Percentiles rank a stretch among this genome's conserved stretches.
Conservation (phyloP, 2,113 vertebrate genomes). For the Loxodonta africana region DNA sequence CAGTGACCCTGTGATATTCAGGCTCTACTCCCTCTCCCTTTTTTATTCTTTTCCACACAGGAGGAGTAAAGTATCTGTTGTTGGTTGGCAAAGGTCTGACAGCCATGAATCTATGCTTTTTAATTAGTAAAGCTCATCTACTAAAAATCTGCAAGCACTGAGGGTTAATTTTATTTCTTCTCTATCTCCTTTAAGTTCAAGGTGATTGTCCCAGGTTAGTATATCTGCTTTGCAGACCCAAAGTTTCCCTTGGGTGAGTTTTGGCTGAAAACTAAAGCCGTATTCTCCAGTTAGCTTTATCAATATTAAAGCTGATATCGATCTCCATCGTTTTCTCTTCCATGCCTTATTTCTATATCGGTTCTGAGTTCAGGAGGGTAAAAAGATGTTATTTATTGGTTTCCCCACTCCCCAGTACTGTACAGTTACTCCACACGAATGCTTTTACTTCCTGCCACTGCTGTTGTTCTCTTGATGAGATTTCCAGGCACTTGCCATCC, state of each 20-base stretch:
- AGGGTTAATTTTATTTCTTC: background rate
- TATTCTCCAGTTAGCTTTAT: background rate
- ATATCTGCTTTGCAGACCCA: background rate
- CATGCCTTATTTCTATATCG: conserved; percentile 1
- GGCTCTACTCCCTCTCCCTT: background rate
- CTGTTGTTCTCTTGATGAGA: background rate
- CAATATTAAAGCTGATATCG: background rate
- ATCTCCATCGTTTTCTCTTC: background rate
- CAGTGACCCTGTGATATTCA: background rate
- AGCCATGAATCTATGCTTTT: conserved; percentile 8
- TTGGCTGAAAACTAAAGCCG: background rate
- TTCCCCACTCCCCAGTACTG: background rate
- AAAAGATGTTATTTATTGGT: background rate
- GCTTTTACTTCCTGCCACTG: background rate
- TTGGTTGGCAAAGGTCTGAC: background rate
- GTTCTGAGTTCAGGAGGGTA: conserved; percentile 44
- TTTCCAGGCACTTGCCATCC: background rate
- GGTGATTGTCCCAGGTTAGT: background rate
- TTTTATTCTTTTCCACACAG: background rate
- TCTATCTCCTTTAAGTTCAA: conserved; percentile 22
- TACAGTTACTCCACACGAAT: background rate
- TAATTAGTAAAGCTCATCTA: conserved; percentile 58
- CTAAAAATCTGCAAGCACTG: background rate
- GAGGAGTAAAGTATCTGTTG: background rate
- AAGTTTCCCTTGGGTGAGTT: background rate